These are phyloP conservation scores for Hypanus sabinus DNA, from an alignment of 2,113 vertebrate species.

Conservation along the genomic window DNA sequence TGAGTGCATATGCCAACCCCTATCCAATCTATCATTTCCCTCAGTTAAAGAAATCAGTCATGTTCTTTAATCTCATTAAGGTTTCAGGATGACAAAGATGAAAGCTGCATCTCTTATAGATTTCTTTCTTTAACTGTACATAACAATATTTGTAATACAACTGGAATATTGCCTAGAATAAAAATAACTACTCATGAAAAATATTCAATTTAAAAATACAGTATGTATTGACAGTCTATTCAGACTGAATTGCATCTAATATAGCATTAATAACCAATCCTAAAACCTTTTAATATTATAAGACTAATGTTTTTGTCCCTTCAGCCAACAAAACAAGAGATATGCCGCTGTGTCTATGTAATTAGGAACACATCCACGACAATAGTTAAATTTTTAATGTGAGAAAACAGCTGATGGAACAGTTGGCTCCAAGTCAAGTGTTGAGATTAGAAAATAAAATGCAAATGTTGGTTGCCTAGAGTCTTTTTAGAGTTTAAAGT, in stretches of 20 bases:
- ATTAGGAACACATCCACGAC: background rate
- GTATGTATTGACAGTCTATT: background rate
- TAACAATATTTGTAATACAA: background rate
- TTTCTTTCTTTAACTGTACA: background rate
- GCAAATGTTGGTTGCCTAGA: background rate
- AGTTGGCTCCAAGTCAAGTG: background rate
- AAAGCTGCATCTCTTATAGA: background rate
- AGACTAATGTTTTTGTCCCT: background rate
- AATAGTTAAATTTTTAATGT: background rate
- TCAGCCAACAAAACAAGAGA: background rate
- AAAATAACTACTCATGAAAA: background rate
- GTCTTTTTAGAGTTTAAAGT: background rate
- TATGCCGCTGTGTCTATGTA: background rate
- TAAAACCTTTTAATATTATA: background rate
- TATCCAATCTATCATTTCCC: background rate
- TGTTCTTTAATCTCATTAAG: background rate
- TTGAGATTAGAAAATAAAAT: slow-evolving; percentile 1
- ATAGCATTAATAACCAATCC: background rate
- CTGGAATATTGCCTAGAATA: background rate
- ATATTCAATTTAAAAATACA: background rate
- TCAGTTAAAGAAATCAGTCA: background rate
- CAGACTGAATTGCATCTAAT: background rate
- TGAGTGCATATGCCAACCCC: background rate
- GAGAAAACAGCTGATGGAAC: slow-evolving; percentile 23
- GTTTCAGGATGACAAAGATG: background rate